These are phyloP conservation scores for Cephalopterus ornatus DNA, from an alignment of 2,113 vertebrate species.

Conservation along the genomic window DNA sequence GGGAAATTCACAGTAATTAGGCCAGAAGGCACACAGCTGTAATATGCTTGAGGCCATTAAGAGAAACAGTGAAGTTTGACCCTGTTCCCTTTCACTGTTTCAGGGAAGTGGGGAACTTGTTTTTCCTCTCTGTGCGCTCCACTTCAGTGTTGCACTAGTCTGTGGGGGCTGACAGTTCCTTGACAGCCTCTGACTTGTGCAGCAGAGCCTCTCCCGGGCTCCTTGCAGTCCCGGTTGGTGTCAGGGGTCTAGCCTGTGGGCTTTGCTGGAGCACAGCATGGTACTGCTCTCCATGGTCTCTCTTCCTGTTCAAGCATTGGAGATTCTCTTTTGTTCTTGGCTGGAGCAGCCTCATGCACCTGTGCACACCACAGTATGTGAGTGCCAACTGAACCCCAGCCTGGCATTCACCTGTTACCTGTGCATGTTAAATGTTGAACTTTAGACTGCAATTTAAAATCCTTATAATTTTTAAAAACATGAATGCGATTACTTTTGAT, in stretches of 20 bases:
- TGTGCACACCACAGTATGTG: not conserved
- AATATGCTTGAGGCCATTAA: not conserved
- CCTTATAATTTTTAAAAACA: not conserved
- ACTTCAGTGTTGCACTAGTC: not conserved
- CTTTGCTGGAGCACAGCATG: not conserved
- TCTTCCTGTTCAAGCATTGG: fast-evolving
- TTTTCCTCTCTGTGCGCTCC: not conserved
- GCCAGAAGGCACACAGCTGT: not conserved
- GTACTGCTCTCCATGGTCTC: not conserved
- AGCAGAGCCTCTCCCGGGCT: not conserved
- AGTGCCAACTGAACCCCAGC: not conserved
- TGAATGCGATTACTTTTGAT: not conserved
- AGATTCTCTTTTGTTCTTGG: not conserved
- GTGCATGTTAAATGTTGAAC: not conserved
- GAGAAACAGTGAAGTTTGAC: not conserved
- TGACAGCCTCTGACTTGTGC: not conserved
- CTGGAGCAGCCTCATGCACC: not conserved
- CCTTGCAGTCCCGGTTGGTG: not conserved
- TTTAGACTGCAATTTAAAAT: not conserved
- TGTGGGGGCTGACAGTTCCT: fast-evolving
- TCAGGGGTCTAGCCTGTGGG: not conserved
- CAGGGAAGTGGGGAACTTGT: fast-evolving
- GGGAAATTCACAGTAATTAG: not conserved
- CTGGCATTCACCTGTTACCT: not conserved
- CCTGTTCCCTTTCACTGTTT: not conserved